phyloP scores from a whole-genome alignment of 2,888 invertebrate genomes.

The Pasiphila rectangulata region DNA sequence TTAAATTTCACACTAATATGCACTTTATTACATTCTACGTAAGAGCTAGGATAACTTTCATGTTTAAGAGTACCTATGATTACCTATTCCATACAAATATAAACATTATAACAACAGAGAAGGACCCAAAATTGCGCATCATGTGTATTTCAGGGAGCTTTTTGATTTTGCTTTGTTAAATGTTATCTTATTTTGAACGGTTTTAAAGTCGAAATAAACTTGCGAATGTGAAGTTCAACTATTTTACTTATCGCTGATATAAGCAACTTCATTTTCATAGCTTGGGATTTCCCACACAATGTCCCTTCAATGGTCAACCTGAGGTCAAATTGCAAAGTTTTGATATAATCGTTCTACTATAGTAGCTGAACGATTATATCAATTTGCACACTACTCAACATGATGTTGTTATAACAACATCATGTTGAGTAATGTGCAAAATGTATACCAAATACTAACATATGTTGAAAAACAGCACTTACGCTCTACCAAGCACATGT shows the following conservation, averaged over 20 bases:
- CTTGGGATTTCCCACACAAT: neutral
- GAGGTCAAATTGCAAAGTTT: no score
- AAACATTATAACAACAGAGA: conserved; percentile 2
- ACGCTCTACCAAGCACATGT: no score
- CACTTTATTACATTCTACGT: conserved; percentile 31
- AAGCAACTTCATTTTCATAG: conserved; percentile 15
- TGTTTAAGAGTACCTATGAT: conserved; percentile 28
- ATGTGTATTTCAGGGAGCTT: conserved; percentile 8
- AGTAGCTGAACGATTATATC: no score
- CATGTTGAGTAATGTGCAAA: no score
- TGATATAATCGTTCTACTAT: no score
- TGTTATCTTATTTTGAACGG: neutral
- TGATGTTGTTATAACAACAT: no score
- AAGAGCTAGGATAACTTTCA: conserved; percentile 10
- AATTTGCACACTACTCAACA: no score
- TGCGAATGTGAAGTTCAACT: no score
- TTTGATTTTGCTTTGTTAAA: conserved; percentile 1
- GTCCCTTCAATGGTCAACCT: no score
- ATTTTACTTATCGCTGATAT: conserved; percentile 10
- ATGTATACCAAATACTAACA: no score
- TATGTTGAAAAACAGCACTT: no score
- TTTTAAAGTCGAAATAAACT: neutral
- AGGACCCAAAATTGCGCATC: conserved; percentile 1
- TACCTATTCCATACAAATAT: conserved; percentile 1
- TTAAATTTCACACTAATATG: conserved; percentile 34